Evolutionary conservation across 2,797 vertebrate species (phyloP).

Genomic region (Valencia hispanica): DNA sequence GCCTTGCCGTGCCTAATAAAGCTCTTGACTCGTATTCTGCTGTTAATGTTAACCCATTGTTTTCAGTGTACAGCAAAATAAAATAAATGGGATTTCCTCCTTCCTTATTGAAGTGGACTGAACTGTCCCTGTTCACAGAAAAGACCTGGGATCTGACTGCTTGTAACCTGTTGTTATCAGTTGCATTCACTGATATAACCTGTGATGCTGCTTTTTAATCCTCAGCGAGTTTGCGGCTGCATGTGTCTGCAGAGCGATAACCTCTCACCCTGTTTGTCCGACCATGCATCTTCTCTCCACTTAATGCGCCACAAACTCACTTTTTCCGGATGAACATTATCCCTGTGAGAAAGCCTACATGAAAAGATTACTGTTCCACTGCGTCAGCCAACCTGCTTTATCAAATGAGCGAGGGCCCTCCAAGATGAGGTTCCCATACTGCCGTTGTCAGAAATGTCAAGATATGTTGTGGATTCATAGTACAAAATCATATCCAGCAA

Average conservation of each 20-base stretch:
- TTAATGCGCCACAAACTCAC: constrained; percentile 62
- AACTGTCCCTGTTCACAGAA: neutral
- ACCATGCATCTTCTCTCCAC: constrained; percentile 47
- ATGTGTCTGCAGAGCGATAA: constrained; percentile 12
- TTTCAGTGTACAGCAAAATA: neutral
- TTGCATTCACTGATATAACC: constrained; percentile 31
- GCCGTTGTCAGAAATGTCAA: constrained; percentile 81
- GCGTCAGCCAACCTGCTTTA: constrained; percentile 78
- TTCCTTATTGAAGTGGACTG: neutral
- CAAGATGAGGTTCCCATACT: constrained; percentile 78
- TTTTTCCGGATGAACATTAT: constrained; percentile 58
- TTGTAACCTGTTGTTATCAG: neutral
- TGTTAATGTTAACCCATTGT: neutral
- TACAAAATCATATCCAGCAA: constrained; percentile 85
- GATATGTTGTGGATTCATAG: constrained; percentile 82
- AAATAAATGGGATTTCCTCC: too few species aligned
- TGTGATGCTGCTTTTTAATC: constrained; percentile 18
- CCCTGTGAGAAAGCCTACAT: constrained; percentile 56
- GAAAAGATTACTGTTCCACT: constrained; percentile 61
- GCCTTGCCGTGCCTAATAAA: too few species aligned
- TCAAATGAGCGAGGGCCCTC: constrained; percentile 81
- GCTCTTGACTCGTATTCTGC: neutral
- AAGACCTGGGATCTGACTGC: neutral
- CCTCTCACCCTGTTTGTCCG: constrained; percentile 38
- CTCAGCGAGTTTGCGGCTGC: constrained; percentile 16